Evolutionary conservation across 2,797 vertebrate genomes (phyloP).

Genomic region (Pangasius djambal): DNA sequence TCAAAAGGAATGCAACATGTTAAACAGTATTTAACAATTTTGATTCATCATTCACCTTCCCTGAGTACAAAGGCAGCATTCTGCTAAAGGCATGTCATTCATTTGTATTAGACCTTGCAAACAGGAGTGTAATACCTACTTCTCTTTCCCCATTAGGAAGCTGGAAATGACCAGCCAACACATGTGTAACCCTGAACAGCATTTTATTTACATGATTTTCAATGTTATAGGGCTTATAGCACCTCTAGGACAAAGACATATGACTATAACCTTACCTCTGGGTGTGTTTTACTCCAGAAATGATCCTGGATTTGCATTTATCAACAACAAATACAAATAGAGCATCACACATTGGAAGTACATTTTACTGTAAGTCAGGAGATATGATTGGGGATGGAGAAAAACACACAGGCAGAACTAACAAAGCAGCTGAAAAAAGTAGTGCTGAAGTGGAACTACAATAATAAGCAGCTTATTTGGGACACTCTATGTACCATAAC

Average conservation of each 20-base stretch:
- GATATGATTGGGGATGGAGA: conserved; percentile 31
- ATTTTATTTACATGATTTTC: not conserved
- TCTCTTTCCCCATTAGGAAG: conserved; percentile 6
- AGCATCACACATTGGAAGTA: conserved; percentile 44
- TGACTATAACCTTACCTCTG: conserved; percentile 79
- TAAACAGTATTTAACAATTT: not conserved
- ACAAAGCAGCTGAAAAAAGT: not conserved
- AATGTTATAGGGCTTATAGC: not conserved
- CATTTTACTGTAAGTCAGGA: conserved; percentile 7
- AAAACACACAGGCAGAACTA: conserved; percentile 32
- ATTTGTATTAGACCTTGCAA: not conserved
- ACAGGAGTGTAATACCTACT: not conserved
- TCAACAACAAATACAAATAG: conserved; percentile 69
- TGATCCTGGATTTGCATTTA: conserved; percentile 84
- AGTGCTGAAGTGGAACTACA: not conserved
- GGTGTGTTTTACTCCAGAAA: conserved; percentile 83
- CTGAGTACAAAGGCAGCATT: conserved; percentile 13
- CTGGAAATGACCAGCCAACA: not conserved
- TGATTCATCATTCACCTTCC: not conserved
- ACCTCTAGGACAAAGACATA: conserved; percentile 27
- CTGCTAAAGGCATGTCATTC: not conserved
- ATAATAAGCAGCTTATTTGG: not conserved
- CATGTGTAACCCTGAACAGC: not conserved
- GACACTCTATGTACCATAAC: not conserved
- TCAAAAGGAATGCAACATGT: conserved; percentile 3